Evolutionary conservation across 1,140 invertebrate species (phyloP), one percentile per base, ranked within the genome.

Genomic region (Physella acuta): DNA sequence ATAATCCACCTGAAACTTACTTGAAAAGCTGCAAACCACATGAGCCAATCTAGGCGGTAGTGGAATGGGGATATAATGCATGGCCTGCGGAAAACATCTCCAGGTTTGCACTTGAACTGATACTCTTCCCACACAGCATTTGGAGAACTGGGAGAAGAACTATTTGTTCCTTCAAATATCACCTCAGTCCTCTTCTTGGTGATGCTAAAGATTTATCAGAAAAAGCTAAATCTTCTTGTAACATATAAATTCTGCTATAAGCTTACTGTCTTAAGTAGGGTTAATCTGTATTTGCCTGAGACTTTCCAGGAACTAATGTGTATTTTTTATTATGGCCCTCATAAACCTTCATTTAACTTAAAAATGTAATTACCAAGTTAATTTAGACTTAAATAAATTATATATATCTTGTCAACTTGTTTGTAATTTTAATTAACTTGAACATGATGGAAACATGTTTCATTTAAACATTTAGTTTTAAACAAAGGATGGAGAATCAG

Each of bases 91-190:
- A 72, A 78, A 0, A 82, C 68, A 64, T 80, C 76, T 17, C 85
- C 85, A 16, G 86, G 85, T 76, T 87, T 86, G 75, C 85, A 86
- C 70, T 86, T 85, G 73, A 87, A 87, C 62, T 86, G 80, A 77
- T 87, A 87, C 62, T 87, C 86, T 33, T 77, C 58, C 86, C 86
- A 87, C 30, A 74, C 71, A 16, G 80, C 69, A 17, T 30, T 60
- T 0, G 79, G 70, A 61, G 75, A 74, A 28, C 55, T 20, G 11
- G 82, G 81, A 37, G 78, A 70, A 28, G 77, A 56, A 44, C 60
- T 73, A 67, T 73, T 72, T 24, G 85, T 86, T 20, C 85, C 85
- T 73, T 86, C 76, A 68, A 86, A 78, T 28, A 86, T 82, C 0
- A 86, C 84, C 71, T 87, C 86, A 63, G 80, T 82, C 56, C 86